Evolutionary conservation across 2,888 invertebrate species (phyloP).

Genomic region (Argynnis bischoffii): DNA sequence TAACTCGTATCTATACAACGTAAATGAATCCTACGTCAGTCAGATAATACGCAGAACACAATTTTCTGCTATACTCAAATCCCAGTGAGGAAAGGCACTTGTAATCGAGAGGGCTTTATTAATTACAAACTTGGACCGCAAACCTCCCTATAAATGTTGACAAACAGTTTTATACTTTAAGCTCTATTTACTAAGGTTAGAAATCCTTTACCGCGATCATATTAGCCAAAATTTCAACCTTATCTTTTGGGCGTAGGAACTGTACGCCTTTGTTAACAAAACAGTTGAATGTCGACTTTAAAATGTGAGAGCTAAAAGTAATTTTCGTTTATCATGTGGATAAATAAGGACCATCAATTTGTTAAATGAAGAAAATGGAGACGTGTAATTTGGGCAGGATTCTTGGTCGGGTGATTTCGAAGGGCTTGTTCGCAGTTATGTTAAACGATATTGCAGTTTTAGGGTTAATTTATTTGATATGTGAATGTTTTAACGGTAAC

Average conservation of each 20-base stretch:
- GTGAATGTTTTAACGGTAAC: constrained; percentile 29
- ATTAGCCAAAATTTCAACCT: constrained; percentile 68
- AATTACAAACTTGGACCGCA: constrained; percentile 81
- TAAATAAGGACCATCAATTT: constrained; percentile 74
- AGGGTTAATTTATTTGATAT: constrained; percentile 44
- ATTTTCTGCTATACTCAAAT: constrained; percentile 42
- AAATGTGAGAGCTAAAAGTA: constrained; percentile 46
- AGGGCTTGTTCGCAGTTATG: constrained; percentile 60
- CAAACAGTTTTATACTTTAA: constrained; percentile 65
- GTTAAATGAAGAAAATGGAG: constrained; percentile 80
- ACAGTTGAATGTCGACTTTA: constrained; percentile 57
- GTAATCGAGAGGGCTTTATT: constrained; percentile 82
- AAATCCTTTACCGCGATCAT: constrained; percentile 57
- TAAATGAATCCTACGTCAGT: constrained; percentile 24
- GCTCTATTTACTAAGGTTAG: constrained; percentile 63
- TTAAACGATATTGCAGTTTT: constrained; percentile 50
- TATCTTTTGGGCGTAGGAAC: constrained; percentile 76
- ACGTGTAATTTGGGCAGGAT: constrained; percentile 71
- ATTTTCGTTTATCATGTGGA: constrained; percentile 47
- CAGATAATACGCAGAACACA: constrained; percentile 31
- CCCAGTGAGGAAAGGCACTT: constrained; percentile 75
- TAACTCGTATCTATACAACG: not conserved
- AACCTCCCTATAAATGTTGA: constrained; percentile 47
- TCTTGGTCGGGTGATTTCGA: constrained; percentile 56
- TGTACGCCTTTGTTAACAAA: constrained; percentile 41